phyloP scores from a whole-genome alignment of 1,140 invertebrate species.

The Magallana ariakensis region DNA sequence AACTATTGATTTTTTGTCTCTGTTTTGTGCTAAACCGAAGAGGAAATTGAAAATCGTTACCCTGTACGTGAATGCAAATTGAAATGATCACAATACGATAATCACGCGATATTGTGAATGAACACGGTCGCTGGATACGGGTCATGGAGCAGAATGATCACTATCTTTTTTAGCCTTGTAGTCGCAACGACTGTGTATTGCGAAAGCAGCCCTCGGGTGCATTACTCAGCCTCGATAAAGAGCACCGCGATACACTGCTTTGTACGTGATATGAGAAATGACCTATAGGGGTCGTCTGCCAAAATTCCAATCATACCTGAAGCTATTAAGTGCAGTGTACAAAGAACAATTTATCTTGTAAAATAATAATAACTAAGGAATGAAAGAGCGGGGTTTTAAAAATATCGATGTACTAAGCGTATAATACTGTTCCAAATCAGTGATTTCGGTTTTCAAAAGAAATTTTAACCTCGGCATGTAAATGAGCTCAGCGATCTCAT shows the following conservation, averaged over 20 bases:
- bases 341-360: too few species aligned
- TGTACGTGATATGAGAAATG: not conserved
- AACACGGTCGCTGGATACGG: conserved; percentile 4
- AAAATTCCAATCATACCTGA: not conserved
- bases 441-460: too few species aligned
- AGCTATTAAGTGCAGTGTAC: not conserved
- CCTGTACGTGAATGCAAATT: not conserved
- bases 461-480: not conserved
- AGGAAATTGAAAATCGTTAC: conserved; percentile 28
- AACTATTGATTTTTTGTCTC: not conserved
- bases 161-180: conserved; percentile 11
- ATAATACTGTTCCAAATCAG: too few species aligned
- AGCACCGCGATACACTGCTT: not conserved
- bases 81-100: not conserved
- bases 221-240: conserved; percentile 11
- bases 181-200: not conserved
- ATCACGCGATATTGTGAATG: not conserved
- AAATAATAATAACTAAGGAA: too few species aligned
- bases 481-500: not conserved
- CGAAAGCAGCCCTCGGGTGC: conserved; percentile 7
- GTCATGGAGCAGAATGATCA: not conserved
- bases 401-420: too few species aligned
- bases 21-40: not conserved
- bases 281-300: not conserved
- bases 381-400: too few species aligned